phyloP scores from a whole-genome alignment of 2,113 vertebrate genomes.

The Pluvianellus socialis region DNA sequence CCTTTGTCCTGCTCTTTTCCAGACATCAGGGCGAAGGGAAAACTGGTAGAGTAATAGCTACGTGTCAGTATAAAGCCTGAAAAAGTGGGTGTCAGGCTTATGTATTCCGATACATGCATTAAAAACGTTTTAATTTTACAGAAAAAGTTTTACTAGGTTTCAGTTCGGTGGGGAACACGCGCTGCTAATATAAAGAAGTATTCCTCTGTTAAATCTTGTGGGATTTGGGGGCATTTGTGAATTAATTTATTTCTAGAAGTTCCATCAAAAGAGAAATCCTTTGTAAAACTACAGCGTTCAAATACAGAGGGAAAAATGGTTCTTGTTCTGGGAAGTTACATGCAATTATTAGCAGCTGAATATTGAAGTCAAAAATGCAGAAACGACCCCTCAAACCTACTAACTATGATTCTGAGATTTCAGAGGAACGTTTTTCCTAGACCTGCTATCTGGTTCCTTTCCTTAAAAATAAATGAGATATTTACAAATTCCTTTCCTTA shows the following conservation, averaged over 20 bases:
- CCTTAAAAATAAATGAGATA: not conserved
- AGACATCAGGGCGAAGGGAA: not conserved
- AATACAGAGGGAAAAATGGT: not conserved
- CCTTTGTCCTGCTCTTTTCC: not conserved
- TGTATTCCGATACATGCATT: not conserved
- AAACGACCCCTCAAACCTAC: not conserved
- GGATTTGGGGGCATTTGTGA: not conserved
- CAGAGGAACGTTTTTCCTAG: not conserved
- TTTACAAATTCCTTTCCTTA: not conserved
- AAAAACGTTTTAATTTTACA: not conserved
- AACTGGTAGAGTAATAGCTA: not conserved
- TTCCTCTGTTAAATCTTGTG: not conserved
- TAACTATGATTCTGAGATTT: not conserved
- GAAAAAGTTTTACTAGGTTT: not conserved
- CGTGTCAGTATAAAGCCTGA: not conserved
- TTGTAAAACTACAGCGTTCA: not conserved
- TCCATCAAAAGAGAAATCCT: conserved; percentile 4
- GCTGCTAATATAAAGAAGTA: not conserved
- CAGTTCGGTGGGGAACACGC: not conserved
- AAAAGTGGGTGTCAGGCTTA: not conserved
- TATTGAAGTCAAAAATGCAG: not conserved
- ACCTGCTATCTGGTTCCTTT: not conserved
- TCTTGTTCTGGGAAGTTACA: not conserved
- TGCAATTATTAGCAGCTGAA: not conserved
- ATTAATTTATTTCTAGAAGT: conserved; percentile 23